phyloP scores from a whole-genome alignment of 2,888 invertebrate species.

The Xestobium rufovillosum region DNA sequence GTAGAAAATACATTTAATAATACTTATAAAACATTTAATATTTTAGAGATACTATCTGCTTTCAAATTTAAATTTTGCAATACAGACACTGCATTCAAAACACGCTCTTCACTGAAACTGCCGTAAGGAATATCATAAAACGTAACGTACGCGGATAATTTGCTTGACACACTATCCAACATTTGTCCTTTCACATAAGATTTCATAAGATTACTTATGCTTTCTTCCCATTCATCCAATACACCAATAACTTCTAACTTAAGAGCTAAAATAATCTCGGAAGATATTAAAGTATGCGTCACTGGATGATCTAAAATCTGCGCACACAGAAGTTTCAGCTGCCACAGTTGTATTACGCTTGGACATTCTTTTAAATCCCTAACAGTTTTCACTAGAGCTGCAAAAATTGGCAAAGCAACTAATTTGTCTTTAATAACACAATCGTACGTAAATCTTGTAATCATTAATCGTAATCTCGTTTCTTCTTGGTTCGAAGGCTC shows the following conservation, averaged over 20 bases:
- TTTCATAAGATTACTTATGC: slow-evolving; percentile 33
- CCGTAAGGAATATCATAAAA: slow-evolving; percentile 53
- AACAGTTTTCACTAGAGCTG: slow-evolving; percentile 52
- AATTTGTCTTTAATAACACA: slow-evolving; percentile 75
- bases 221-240: slow-evolving; percentile 51
- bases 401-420: slow-evolving; percentile 65
- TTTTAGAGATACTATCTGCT: not conserved
- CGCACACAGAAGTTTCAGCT: slow-evolving; percentile 60
- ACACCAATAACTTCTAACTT: slow-evolving; percentile 49
- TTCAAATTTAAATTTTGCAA: slow-evolving; percentile 13
- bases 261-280: slow-evolving; percentile 55
- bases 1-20: too few species aligned
- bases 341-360: slow-evolving; percentile 60
- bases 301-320: slow-evolving; percentile 42
- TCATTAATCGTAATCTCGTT: slow-evolving; percentile 49
- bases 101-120: slow-evolving; percentile 31
- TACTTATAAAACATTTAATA: too few species aligned
- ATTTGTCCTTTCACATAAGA: slow-evolving; percentile 45
- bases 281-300: slow-evolving; percentile 49
- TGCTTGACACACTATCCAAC: slow-evolving; percentile 37
- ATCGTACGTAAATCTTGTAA: slow-evolving; percentile 67
- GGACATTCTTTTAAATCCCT: slow-evolving; percentile 41
- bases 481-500: slow-evolving; percentile 36
- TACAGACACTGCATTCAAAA: slow-evolving; percentile 29
- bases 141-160: slow-evolving; percentile 49